Base-by-base conservation (phyloP, 1,140 invertebrate genomes). In the Venturia canescens region DNA sequence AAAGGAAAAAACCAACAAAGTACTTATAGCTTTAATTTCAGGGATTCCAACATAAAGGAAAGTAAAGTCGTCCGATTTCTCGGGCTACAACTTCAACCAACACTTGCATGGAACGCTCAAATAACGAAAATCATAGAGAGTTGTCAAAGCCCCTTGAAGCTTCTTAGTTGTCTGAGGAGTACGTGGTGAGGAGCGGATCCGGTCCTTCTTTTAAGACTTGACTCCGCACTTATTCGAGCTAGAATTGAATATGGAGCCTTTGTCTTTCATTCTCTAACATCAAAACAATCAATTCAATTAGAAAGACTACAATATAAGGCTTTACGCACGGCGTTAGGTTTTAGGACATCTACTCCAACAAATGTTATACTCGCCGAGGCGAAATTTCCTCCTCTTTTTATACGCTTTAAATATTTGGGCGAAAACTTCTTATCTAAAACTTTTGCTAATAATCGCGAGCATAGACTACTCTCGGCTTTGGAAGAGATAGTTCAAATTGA, bases 271-370 rank as follows among this genome's bases (percentile, higher is more conserved):
- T 48, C 78, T 67, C 48, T 53, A 50, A 50, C 27, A 4, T 6
- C 29, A 79, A 53, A 16, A 6, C 38, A 16, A 31, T 3, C 16
- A 31, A 34, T 0, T 18, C 18, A 34, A n/a, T 13, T 83, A 23
- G 79, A 83, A 38, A 80, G 48, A 57, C 57, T 79, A 26, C 78
- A 83, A 66, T 70, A 38, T 53, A 57, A 31, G 23, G 74, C 78
- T 21, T 16, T 83, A 4, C 48, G 75, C 26, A 1, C 18, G 1
- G 63, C 63, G 0, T 27, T 83, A 21, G 82, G 82, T 3, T 80
- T 74, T 38, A 44, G 63, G 3, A 63, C 15, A 11, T 80, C 78
- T 11, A 83, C 81, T 29, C 81, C 78, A 1, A 76, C 48, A 0
- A 80, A 80, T 44, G 53, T 83, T 16, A 11, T 80, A 0, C n/a